phyloP scores from a whole-genome alignment of 1,140 invertebrate genomes.

The Colletes latitarsis region DNA sequence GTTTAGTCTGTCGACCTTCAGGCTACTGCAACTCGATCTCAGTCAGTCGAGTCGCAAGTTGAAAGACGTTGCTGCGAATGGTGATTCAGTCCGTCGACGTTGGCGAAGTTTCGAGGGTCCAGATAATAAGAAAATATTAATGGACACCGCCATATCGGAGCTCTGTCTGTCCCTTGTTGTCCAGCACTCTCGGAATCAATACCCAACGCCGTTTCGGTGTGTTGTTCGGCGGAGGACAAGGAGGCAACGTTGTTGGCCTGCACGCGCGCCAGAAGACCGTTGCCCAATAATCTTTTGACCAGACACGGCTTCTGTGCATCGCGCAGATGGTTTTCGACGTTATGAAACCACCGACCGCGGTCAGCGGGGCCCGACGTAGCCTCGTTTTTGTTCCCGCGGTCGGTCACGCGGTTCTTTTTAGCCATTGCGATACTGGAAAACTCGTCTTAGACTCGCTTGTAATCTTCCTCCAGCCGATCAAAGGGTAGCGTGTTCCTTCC shows the following conservation, averaged over 20 bases:
- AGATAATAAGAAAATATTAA: no score
- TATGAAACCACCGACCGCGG: constrained; percentile 34
- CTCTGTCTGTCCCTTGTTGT: constrained; percentile 66
- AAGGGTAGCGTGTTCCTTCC: not conserved
- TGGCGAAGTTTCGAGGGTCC: no score
- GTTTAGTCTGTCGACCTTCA: no score
- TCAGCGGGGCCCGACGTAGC: not conserved
- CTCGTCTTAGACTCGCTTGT: not conserved
- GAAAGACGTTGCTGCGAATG: no score
- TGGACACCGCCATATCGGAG: not conserved
- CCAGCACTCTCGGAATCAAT: constrained; percentile 63
- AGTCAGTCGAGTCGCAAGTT: no score
- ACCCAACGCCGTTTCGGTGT: constrained; percentile 57
- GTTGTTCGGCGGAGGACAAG: constrained; percentile 66
- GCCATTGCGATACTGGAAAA: constrained; percentile 1
- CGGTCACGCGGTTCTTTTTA: not conserved
- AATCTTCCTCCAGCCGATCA: not conserved
- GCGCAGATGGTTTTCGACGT: constrained; percentile 36
- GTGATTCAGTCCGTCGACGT: no score
- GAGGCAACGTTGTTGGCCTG: constrained; percentile 25
- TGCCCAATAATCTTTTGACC: constrained; percentile 55
- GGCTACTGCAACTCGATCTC: no score
- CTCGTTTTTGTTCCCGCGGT: constrained; percentile 21
- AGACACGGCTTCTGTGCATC: not conserved
- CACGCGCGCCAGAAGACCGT: constrained; percentile 10